Conservation (phyloP, 2,888 invertebrate genomes). For the Drosophila acutilabella region DNA sequence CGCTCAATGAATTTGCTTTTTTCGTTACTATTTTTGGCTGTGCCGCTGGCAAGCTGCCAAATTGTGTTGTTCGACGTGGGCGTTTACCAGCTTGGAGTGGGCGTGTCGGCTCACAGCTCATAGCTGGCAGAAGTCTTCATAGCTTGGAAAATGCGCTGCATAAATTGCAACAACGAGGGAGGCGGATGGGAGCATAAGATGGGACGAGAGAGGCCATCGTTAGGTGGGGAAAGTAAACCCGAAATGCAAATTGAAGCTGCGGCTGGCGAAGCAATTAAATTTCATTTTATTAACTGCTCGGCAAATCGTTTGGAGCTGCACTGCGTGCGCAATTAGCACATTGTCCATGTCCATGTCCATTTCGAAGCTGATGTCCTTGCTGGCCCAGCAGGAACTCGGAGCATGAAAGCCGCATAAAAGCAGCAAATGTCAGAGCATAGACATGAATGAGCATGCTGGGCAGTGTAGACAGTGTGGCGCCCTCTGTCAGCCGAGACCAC, state of each 20-base stretch:
- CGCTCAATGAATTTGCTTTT: conserved; percentile 11
- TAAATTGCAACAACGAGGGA: conserved; percentile 50
- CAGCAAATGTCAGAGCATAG: conserved; percentile 29
- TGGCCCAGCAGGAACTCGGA: background rate
- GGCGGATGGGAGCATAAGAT: background rate
- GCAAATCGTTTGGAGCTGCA: conserved; percentile 51
- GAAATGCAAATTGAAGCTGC: conserved; percentile 63
- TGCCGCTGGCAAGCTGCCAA: conserved; percentile 70
- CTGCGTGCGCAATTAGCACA: conserved; percentile 68
- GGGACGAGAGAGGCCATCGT: background rate
- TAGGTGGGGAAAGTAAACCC: conserved; percentile 1
- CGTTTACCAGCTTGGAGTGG: conserved; percentile 24
- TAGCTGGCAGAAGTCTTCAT: conserved; percentile 36
- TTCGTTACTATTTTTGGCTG: conserved; percentile 23
- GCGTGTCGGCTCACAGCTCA: conserved; percentile 33
- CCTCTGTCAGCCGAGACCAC: conserved; percentile 22
- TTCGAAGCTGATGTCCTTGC: background rate
- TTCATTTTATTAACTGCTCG: conserved; percentile 69
- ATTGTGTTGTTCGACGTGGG: conserved; percentile 62
- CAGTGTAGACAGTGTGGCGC: conserved; percentile 29
- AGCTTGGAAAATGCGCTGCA: conserved; percentile 40
- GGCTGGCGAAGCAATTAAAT: conserved; percentile 70
- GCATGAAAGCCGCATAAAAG: conserved; percentile 23
- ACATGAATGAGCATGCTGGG: conserved; percentile 38
- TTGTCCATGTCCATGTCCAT: conserved; percentile 28